These are phyloP conservation scores for Xanthorhoe spadicearia DNA, from an alignment of 2,888 invertebrate species.

Conservation along the genomic window DNA sequence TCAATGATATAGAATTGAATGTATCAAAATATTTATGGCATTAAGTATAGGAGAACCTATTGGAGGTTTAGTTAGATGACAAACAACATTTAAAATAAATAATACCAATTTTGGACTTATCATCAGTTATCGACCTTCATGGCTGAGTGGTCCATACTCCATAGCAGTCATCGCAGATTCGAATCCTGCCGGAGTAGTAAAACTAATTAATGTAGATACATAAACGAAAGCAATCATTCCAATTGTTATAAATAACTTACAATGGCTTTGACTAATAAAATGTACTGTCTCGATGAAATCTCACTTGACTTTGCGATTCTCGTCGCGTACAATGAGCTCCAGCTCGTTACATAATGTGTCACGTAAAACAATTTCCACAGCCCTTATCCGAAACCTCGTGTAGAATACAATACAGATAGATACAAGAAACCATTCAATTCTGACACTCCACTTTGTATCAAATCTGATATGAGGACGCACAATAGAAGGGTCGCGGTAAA, in stretches of 20 bases:
- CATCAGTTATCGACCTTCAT: no score
- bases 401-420: conserved; percentile 60
- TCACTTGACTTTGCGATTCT: conserved; percentile 42
- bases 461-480: conserved; percentile 18
- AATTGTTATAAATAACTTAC: neutral
- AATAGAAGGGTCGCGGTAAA: conserved; percentile 26
- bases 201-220: neutral
- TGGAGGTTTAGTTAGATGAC: no score
- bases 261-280: conserved; percentile 13
- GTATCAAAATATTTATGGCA: no score
- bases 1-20: no score
- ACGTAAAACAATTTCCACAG: conserved; percentile 74
- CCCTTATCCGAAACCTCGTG: conserved; percentile 64
- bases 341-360: conserved; percentile 68
- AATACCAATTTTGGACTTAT: no score
- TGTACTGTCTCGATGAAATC: conserved; percentile 29
- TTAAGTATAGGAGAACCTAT: no score
- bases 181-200: no score
- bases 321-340: conserved; percentile 45
- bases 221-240: neutral
- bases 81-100: no score
- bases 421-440: conserved; percentile 38
- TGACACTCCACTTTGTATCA: conserved; percentile 34
- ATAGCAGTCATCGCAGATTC: no score
- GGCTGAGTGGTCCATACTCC: no score